Evolutionary conservation across 2,888 invertebrate species (phyloP), one percentile per base, ranked within the genome.

Genomic region (Peribatodes rhomboidaria): DNA sequence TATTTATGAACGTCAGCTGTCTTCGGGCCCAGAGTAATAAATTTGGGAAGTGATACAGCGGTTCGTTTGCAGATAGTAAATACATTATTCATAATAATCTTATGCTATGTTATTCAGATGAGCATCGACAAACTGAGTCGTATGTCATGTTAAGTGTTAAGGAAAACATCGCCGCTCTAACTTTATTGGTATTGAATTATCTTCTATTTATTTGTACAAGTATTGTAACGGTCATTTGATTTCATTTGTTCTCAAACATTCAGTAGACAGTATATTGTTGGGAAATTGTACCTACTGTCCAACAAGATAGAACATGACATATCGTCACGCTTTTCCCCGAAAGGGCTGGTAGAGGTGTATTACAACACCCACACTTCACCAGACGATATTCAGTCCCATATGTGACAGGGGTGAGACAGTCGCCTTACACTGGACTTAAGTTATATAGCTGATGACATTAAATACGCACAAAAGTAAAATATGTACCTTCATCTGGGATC

Each of bases 1-100:
- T 71, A 72, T 70, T 74, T 71, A 74, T 72, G 70, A 63, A 53
- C 67, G 65, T 71, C 68, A 71, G 69, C 60, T 71, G 69, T 71
- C 68, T 65, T 54, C 66, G 55, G 50, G 57, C 20, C 22, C 57
- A 61, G 58, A 61, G 57, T 46, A 49, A 66, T 66, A 66, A 54
- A 66, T 58, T 54, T 49, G 10, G 10, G 14, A 42, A 47, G n/a
- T 58, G 58, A 61, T 49, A 47, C 44, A 58, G 61, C 61, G 58
- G 54, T 61, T 54, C 22, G 22, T 58, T 52, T 50, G 37, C 27
- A 33, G 39, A 56, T 56, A 39, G 37, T 50, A 59, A 58, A 59
- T 59, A 59, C 58, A 64, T 64, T 58, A 64, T 64, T 64, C 64
- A 54, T 64, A 47, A 31, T 41, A 18, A 54, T 42, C 33, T 57